Conservation (phyloP, 2,888 invertebrate species). For the Rhopalosiphum nymphaeae region DNA sequence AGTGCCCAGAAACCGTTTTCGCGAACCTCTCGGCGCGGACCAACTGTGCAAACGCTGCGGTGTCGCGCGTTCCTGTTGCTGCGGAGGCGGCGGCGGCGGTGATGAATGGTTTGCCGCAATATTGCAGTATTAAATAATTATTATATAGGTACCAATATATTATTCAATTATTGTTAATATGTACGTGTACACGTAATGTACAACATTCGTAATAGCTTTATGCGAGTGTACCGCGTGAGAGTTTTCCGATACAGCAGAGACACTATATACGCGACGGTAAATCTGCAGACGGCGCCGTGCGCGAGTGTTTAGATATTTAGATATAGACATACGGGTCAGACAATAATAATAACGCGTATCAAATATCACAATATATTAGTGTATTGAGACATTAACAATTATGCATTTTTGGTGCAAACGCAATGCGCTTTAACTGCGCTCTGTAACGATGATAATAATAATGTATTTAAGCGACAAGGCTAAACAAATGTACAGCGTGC, state of each 20-base stretch:
- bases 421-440: not conserved
- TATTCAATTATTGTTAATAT: not conserved
- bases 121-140: not conserved
- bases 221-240: not conserved
- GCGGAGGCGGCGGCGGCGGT: not conserved
- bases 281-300: not conserved
- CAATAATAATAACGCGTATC: not conserved
- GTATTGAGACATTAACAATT: not conserved
- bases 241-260: not conserved
- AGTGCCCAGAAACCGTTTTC: constrained; percentile 11
- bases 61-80: not conserved
- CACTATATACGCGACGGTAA: not conserved
- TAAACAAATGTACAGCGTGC: not conserved
- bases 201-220: not conserved
- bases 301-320: not conserved
- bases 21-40: not conserved
- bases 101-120: not conserved
- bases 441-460: not conserved
- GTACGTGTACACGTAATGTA: not conserved
- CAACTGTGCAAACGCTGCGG: constrained; percentile 46
- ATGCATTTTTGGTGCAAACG: not conserved
- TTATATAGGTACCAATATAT: not conserved
- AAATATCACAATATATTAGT: not conserved
- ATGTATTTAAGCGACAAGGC: not conserved
- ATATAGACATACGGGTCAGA: not conserved